Base-by-base conservation (phyloP, 2,113 vertebrate species). In the Guaruba guarouba region DNA sequence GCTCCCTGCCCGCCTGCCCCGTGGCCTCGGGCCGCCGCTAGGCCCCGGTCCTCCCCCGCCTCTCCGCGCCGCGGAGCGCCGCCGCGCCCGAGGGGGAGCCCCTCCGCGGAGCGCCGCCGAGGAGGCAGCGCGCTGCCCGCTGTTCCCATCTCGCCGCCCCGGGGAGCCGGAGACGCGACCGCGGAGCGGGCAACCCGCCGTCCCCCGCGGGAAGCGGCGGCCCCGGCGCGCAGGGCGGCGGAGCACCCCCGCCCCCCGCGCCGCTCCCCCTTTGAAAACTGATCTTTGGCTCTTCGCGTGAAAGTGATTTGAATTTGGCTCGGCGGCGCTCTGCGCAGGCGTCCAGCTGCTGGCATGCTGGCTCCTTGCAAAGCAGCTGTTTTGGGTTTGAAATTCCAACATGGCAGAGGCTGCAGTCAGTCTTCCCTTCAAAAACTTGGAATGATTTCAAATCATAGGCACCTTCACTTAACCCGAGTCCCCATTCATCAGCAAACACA, bases 381-480 rank as follows among this genome's bases (percentile, higher is more conserved):
- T 99, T 99, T 98, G 98, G 98, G 98, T 99, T 99, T 99, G 98
- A 99, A 99, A 99, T 99, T 99, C 99, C 99, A 99, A 99, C 99
- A 99, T 99, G 99, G 99, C 99, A 99, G 99, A 99, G 99, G 98
- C 99, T 99, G 99, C 98, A 98, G 98, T 98, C 99, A 98, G 99
- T 98, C 98, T 98, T 98, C 98, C 98, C 98, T 98, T 98, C 98
- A 98, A 98, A 98, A 98, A 99, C 99, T 99, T 98, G 99, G 99
- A 99, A 99, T 99, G 99, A 98, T 99, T 99, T 99, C 99, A 99
- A 98, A 98, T 98, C 98, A 97, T 97, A 98, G 98, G 98, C 98
- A 98, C 98, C 98, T 98, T 98, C 98, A 97, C 98, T 98, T 98
- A 98, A 98, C 98, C 98, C 98, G 94, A 96, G 97, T 97, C 96